Evolutionary conservation across 2,888 invertebrate species (phyloP).

Genomic region (Muschampia staudingeri): DNA sequence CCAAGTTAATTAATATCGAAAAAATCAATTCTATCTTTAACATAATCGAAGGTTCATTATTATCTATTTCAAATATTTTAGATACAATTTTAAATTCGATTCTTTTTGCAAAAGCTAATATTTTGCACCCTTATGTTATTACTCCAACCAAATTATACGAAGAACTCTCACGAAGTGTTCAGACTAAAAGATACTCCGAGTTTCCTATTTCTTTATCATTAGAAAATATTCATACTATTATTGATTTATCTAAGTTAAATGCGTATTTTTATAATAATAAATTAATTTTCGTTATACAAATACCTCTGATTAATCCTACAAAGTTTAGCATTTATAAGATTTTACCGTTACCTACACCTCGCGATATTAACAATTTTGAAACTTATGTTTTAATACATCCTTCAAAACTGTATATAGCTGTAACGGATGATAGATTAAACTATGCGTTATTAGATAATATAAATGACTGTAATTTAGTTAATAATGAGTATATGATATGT

Average conservation of each 20-base stretch:
- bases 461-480: conserved; percentile 1
- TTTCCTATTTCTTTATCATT: conserved; percentile 47
- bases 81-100: conserved; percentile 50
- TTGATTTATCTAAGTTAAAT: not conserved
- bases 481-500: conserved; percentile 12
- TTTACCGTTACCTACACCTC: conserved; percentile 56
- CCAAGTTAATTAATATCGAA: conserved; percentile 15
- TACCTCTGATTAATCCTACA: conserved; percentile 42
- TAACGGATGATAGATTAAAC: conserved; percentile 21
- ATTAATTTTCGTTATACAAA: conserved; percentile 47
- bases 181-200: conserved; percentile 44
- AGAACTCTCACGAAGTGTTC: conserved; percentile 41
- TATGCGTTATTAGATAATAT: conserved; percentile 2
- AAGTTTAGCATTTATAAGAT: conserved; percentile 50
- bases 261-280: conserved; percentile 22
- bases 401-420: conserved; percentile 10
- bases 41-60: conserved; percentile 51
- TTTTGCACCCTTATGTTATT: conserved; percentile 53
- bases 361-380: conserved; percentile 5
- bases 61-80: conserved; percentile 55
- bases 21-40: not conserved
- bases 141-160: conserved; percentile 41
- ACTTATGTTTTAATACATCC: conserved; percentile 35
- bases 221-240: conserved; percentile 48
- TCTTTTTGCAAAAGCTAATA: conserved; percentile 54